phyloP scores from a whole-genome alignment of 2,888 invertebrate species.

The Maniola hyperantus region DNA sequence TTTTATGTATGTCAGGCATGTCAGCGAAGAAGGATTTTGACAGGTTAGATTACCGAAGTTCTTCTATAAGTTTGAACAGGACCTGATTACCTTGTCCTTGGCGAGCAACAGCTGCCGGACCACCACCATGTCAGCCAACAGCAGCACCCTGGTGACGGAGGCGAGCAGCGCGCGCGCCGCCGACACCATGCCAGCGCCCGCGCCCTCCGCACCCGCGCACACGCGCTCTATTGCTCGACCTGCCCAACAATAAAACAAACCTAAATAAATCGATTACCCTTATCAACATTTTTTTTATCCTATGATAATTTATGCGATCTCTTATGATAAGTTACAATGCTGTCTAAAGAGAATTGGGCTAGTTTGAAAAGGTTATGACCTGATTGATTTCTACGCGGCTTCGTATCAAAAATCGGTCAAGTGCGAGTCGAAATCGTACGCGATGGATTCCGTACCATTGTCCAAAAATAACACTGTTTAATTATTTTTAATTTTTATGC shows the following conservation, averaged over 20 bases:
- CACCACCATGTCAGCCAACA: constrained; percentile 98
- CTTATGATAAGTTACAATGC: too few species aligned
- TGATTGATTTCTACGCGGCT: too few species aligned
- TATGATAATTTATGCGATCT: too few species aligned
- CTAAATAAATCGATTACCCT: not conserved
- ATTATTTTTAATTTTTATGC: too few species aligned
- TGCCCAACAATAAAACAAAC: constrained; percentile 55
- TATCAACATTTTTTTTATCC: too few species aligned
- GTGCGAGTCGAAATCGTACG: too few species aligned
- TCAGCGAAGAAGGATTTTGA: not conserved
- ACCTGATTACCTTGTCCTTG: constrained; percentile 92
- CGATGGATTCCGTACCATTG: too few species aligned
- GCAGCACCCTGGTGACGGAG: constrained; percentile 96
- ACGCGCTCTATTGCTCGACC: constrained; percentile 96
- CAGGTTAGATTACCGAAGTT: not conserved
- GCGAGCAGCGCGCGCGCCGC: constrained; percentile 96
- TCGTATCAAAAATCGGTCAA: too few species aligned
- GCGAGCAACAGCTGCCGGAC: constrained; percentile 97
- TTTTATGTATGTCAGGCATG: too few species aligned
- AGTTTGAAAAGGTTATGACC: too few species aligned
- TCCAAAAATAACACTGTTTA: too few species aligned
- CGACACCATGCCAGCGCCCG: constrained; percentile 91
- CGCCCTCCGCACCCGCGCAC: constrained; percentile 89
- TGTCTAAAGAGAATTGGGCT: too few species aligned
- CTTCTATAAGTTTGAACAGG: constrained; percentile 2